Base-by-base conservation (phyloP, 2,113 vertebrate genomes). In the Indicator indicator region DNA sequence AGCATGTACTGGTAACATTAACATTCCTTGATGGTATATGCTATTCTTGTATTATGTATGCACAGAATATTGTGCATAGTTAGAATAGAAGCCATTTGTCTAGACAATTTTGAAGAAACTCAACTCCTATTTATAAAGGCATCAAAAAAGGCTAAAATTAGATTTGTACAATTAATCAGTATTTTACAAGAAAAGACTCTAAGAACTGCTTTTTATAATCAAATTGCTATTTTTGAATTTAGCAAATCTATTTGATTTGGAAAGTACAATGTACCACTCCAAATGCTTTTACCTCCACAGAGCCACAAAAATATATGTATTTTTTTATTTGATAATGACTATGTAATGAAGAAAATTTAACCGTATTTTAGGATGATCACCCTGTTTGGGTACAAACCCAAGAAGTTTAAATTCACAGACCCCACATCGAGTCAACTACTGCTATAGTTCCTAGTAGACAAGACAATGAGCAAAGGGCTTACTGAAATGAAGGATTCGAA, bases 121-220 rank as follows among this genome's bases (percentile, higher is more conserved):
- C 50, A 68, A n/a, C 32, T 83, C 26, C 28, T 71, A 26, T 40
- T 95, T 79, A 50, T 23, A 79, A 65, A 16, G 7, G 23, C 33
- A 79, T 78, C 8, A 0, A 71, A 72, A 90, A 80, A 48, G 3
- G 21, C 30, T 68, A 60, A 86, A 89, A 94, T 46, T 18, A 48
- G 21, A n/a, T 59, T 87, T 87, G 80, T 73, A 48, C 20, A 73
- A 63, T 7, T 64, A n/a, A 74, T 58, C 32, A 27, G 16, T 18
- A 26, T 32, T 85, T 46, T 73, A 63, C 8, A 82, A 50, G n/a
- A 70, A 71, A 91, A 80, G 20, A 78, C 6, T 48, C 9, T 40
- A 83, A 40, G 24, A 80, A 88, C 8, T 74, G 60, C 13, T 68
- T 38, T 83, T 89, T 86, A 83, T 63, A 95, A 95, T 83, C n/a